Base-by-base conservation (phyloP, 92 coral and sea anemone genomes). In the Ricordea florida region DNA sequence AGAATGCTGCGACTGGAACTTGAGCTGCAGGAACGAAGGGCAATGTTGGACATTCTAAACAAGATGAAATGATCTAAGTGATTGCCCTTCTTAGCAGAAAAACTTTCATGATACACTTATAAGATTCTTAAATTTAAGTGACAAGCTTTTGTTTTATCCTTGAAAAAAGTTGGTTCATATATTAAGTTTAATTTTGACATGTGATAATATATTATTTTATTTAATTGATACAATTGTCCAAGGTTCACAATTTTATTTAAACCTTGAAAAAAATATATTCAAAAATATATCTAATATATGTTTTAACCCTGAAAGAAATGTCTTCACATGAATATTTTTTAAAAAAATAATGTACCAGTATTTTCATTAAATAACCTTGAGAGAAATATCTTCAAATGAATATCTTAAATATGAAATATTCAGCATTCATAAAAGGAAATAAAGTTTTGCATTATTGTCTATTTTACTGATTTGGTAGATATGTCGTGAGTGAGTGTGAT, bases 1-100 rank as follows among this genome's bases (percentile, higher is more conserved):
- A 42, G 73, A 15, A 2, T 18, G 25, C 9, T 4, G 23, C 28
- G 61, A 50, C 63, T 62, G 18, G 45, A 62, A 64, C 60, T 51
- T n/a, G 82, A 62, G 32, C 59, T 76, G 34, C 52, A 81, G 49
- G 76, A 81, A 73, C 11, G 87, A 38, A 81, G 51, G 27, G 75
- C 81, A 10, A 56, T 78, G 63, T 29, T 76, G 57, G 45, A 30
- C 0, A 8, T 26, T 71, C 42, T 27, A 64, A 27, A 41, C n/a
- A 17, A 67, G 15, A 44, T 25, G 21, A 18, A n/a, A n/a, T n/a
- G n/a, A n/a, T n/a, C n/a, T n/a, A n/a, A 28, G 5, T 66, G 11
- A 37, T 23, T 11, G 60, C 16, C 14, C 35, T 66, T 24, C 31
- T 66, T 21, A 45, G 57, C 60, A 21, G 60, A 0, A 53, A 53